Conservation (phyloP, 37 sponge, comb jelly and placozoan genomes). For the Haliclona indistincta region DNA sequence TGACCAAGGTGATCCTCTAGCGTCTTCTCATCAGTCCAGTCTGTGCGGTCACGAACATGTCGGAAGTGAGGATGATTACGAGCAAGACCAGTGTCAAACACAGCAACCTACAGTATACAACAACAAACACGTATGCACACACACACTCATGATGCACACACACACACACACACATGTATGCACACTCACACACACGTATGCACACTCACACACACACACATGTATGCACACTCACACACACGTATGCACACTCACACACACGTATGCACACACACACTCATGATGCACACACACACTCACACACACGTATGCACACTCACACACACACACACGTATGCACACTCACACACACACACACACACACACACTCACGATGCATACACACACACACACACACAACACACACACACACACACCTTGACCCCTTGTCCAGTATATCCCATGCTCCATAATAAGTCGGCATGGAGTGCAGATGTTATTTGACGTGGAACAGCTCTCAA, state of each 20-base stretch:
- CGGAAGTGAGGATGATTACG: constrained; percentile 93
- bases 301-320: no score
- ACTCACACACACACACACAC: not conserved
- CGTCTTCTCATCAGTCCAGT: constrained; percentile 98
- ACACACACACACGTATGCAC: not conserved
- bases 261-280: not conserved
- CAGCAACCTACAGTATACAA: constrained; percentile 83
- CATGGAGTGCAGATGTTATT: constrained; percentile 92
- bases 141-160: no score
- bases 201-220: no score
- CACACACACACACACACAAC: not conserved
- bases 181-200: no score
- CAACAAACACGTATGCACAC: no score
- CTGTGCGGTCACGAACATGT: constrained; percentile 75
- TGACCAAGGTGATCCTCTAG: constrained; percentile 94
- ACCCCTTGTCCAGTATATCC: constrained; percentile 70
- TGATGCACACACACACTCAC: not conserved
- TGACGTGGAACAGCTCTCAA: constrained; percentile 87
- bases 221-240: no score
- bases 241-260: no score
- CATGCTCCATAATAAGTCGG: constrained; percentile 88
- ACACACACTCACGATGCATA: not conserved
- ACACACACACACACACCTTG: constrained; percentile 1
- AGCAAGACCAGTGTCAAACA: constrained; percentile 97
- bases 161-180: no score